Percentiles rank a stretch among this genome's conserved stretches.
Evolutionary conservation across 2,888 invertebrate genomes (phyloP).

Genomic region (Phaonia tiefii): DNA sequence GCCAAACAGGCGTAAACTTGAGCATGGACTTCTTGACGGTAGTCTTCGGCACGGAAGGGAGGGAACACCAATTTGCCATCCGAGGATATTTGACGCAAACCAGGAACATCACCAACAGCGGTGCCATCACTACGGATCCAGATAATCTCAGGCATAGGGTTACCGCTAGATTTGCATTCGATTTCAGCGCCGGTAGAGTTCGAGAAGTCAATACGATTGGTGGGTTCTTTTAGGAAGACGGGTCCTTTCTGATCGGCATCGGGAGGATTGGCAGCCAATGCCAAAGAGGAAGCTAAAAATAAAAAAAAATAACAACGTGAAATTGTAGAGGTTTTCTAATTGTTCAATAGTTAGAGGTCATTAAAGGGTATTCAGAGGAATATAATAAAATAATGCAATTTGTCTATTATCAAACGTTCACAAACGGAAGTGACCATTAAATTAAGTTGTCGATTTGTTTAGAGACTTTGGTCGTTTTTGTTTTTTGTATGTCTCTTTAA

Average conservation of each 20-base stretch:
- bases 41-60: conserved; percentile 96
- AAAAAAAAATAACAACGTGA: conserved; percentile 11
- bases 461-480: not conserved
- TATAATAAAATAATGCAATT: no score
- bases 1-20: conserved; percentile 96
- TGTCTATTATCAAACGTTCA: not conserved
- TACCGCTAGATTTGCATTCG: conserved; percentile 94
- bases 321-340: no score
- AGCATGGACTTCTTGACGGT: conserved; percentile 95
- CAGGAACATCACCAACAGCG: conserved; percentile 94
- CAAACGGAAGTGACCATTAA: conserved; percentile 60
- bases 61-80: conserved; percentile 97
- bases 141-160: conserved; percentile 94
- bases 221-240: conserved; percentile 94
- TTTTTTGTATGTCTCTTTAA: conserved; percentile 6
- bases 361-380: no score
- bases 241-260: conserved; percentile 93
- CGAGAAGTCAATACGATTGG: conserved; percentile 95
- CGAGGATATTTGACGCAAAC: conserved; percentile 91
- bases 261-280: conserved; percentile 77
- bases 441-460: conserved; percentile 11
- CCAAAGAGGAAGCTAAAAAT: conserved; percentile 68
- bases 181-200: conserved; percentile 96
- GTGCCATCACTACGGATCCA: conserved; percentile 96
- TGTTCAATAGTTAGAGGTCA: no score